A percentile compares a stretch with the other conserved stretches of the same genome.
phyloP scores from a whole-genome alignment of 2,797 vertebrate species.

The Acanthurus tractus region DNA sequence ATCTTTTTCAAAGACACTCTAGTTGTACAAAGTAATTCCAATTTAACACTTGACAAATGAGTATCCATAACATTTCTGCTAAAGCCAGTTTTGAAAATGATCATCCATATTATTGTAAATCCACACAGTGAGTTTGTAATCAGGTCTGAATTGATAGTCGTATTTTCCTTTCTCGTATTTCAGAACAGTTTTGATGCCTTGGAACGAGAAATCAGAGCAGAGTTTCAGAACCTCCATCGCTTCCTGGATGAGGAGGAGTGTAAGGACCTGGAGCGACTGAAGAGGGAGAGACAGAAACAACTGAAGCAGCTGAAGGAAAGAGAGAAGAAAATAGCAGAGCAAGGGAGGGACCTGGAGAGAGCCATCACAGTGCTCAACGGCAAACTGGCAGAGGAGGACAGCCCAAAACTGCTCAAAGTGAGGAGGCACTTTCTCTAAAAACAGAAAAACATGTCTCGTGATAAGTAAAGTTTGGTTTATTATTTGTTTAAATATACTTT shows the following conservation, averaged over 20 bases:
- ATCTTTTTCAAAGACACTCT: constrained; percentile 6
- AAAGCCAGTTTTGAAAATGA: neutral
- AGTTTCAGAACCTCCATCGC: constrained; percentile 85
- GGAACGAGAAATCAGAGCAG: constrained; percentile 82
- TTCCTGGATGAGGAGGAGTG: constrained; percentile 84
- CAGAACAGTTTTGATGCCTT: constrained; percentile 82
- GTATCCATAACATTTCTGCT: neutral
- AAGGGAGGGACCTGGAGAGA: constrained; percentile 80
- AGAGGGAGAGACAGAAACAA: constrained; percentile 78
- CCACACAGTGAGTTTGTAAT: neutral
- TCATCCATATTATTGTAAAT: neutral
- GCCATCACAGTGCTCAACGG: constrained; percentile 81
- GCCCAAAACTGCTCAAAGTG: constrained; percentile 83
- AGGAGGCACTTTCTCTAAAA: constrained; percentile 46
- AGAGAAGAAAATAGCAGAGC: constrained; percentile 82
- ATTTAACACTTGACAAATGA: constrained; percentile 8
- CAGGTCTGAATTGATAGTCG: neutral
- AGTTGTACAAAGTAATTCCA: constrained; percentile 6
- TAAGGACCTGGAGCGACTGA: constrained; percentile 79
- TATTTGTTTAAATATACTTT: neutral
- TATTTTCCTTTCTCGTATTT: neutral
- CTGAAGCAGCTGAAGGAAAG: constrained; percentile 83
- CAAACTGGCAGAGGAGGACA: constrained; percentile 85
- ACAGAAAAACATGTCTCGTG: neutral
- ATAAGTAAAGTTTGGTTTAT: neutral